Percentiles rank a stretch among this genome's conserved stretches.
Evolutionary conservation across 2,888 invertebrate genomes (phyloP).

Genomic region (Microctonus hyperodae): DNA sequence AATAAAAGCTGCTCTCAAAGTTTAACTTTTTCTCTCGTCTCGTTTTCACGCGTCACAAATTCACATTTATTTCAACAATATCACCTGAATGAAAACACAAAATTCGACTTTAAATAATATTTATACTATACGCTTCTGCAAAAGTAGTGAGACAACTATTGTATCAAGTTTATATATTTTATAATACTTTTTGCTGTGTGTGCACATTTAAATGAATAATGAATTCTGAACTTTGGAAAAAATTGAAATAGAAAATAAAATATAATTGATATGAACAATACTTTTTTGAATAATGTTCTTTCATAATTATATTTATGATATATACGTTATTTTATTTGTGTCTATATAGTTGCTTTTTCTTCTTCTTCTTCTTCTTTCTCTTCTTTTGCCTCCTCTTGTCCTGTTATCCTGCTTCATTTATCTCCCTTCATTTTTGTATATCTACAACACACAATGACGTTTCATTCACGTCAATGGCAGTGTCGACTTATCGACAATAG

Average conservation of each 20-base stretch:
- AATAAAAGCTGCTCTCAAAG: conserved; percentile 23
- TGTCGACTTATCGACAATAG: conserved; percentile 20
- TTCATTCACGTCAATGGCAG: conserved; percentile 3
- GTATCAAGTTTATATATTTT: no score
- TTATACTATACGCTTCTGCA: not conserved
- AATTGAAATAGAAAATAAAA: no score
- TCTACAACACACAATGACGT: not conserved
- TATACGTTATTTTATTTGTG: no score
- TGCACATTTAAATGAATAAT: no score
- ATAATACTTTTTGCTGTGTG: no score
- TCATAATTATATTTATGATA: no score
- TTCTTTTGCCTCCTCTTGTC: no score
- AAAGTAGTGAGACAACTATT: not conserved
- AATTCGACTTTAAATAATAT: conserved; percentile 12
- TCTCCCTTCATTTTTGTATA: not conserved
- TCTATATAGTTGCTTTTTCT: not conserved
- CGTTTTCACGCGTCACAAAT: conserved; percentile 12
- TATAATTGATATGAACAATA: no score
- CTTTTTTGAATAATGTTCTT: no score
- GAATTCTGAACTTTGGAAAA: no score
- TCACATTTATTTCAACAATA: conserved; percentile 23
- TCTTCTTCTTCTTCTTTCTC: not conserved
- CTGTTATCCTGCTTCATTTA: not conserved
- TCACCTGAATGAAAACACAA: conserved; percentile 5
- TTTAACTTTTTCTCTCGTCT: conserved; percentile 10